These are phyloP conservation scores for Delphinus delphis DNA, from an alignment of 2,113 vertebrate genomes.

Conservation along the genomic window DNA sequence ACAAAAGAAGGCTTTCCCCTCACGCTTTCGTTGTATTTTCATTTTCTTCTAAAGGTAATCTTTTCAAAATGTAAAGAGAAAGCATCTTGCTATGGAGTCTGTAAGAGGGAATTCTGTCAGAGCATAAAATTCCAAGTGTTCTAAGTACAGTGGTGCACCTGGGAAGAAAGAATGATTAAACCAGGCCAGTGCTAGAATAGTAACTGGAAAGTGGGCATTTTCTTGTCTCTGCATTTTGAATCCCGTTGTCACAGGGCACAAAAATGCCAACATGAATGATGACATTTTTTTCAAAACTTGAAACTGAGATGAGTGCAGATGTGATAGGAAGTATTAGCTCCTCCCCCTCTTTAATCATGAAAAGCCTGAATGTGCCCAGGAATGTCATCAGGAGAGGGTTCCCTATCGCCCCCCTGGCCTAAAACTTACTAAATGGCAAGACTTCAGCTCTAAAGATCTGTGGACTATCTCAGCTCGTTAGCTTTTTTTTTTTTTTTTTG, in stretches of 20 bases:
- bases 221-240: background rate
- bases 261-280: background rate
- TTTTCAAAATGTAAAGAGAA: constrained; percentile 22
- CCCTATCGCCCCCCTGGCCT: background rate
- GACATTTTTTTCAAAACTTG: background rate
- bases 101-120: background rate
- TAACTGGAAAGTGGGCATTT: background rate
- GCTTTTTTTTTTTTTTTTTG: background rate
- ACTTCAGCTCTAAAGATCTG: background rate
- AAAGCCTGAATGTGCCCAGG: background rate
- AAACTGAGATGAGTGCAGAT: background rate
- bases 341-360: background rate
- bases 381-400: background rate
- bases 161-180: background rate
- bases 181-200: background rate
- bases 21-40: background rate
- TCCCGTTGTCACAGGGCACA: background rate
- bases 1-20: background rate
- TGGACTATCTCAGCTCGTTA: background rate
- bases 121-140: background rate
- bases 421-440: background rate
- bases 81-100: background rate
- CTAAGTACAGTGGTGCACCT: background rate
- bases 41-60: background rate
- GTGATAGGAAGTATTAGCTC: background rate